Percentiles rank a stretch among this genome's conserved stretches.
These are phyloP conservation scores for Pelusios castaneus DNA, from an alignment of 2,113 vertebrate species.

Conservation along the genomic window DNA sequence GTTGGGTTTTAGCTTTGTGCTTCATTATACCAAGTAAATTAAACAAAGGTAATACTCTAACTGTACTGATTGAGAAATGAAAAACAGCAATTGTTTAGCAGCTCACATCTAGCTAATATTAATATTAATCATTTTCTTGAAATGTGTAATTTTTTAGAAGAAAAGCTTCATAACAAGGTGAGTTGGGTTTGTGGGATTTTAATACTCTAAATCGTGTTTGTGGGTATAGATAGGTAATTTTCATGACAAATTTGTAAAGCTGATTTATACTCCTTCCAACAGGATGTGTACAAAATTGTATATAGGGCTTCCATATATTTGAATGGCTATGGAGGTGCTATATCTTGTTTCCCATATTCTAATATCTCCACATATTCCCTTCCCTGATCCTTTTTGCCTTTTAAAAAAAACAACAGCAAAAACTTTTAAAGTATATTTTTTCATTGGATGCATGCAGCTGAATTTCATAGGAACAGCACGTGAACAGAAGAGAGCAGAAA, in stretches of 20 bases:
- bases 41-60: not conserved
- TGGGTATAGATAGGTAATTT: not conserved
- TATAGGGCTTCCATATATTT: not conserved
- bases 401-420: no score
- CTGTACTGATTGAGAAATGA: not conserved
- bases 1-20: slow-evolving; percentile 1
- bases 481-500: not conserved
- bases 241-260: not conserved
- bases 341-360: not conserved
- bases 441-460: not conserved
- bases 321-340: not conserved
- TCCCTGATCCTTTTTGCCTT: not conserved
- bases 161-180: not conserved
- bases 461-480: not conserved
- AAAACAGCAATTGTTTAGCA: not conserved
- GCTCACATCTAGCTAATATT: not conserved
- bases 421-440: not conserved
- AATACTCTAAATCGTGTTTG: not conserved
- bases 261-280: not conserved
- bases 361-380: not conserved
- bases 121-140: not conserved
- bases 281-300: not conserved
- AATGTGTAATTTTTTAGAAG: not conserved
- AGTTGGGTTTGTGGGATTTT: not conserved
- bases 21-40: slow-evolving; percentile 24